A percentile compares a stretch with the other conserved stretches of the same genome.
Evolutionary conservation across 2,888 invertebrate species (phyloP).

Genomic region (Amphipyra tragopoginis): DNA sequence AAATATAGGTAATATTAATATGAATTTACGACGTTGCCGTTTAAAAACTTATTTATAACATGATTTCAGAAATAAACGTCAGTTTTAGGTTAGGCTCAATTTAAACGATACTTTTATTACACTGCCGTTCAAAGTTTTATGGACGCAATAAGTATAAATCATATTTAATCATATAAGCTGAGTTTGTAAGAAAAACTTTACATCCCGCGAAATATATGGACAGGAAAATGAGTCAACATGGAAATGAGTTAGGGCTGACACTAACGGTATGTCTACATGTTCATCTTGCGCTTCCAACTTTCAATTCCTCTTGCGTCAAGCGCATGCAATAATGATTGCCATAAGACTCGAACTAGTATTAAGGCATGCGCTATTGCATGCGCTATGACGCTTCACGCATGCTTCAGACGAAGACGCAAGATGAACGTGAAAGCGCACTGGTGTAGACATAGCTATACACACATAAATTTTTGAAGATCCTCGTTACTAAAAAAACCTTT

Average conservation of each 20-base stretch:
- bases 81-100: constrained; percentile 32
- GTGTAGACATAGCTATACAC: too few relatives aligned
- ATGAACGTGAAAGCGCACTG: too few relatives aligned
- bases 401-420: too few relatives aligned
- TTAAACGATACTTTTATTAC: constrained; percentile 39
- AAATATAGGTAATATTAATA: neutral
- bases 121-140: constrained; percentile 44
- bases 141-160: constrained; percentile 52
- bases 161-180: constrained; percentile 48
- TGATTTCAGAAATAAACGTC: constrained; percentile 34
- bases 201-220: constrained; percentile 5
- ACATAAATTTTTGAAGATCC: too few relatives aligned
- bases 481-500: too few relatives aligned
- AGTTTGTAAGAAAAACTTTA: constrained; percentile 22
- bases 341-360: too few relatives aligned
- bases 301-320: too few relatives aligned
- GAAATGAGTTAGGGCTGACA: neutral
- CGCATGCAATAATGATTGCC: too few relatives aligned
- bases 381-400: too few relatives aligned
- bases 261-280: too few relatives aligned
- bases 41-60: constrained; percentile 6
- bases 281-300: too few relatives aligned
- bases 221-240: constrained; percentile 14
- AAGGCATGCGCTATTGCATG: too few relatives aligned
- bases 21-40: neutral